Base-by-base conservation (phyloP, 2,113 vertebrate species). In the Odontophorus gujanensis region DNA sequence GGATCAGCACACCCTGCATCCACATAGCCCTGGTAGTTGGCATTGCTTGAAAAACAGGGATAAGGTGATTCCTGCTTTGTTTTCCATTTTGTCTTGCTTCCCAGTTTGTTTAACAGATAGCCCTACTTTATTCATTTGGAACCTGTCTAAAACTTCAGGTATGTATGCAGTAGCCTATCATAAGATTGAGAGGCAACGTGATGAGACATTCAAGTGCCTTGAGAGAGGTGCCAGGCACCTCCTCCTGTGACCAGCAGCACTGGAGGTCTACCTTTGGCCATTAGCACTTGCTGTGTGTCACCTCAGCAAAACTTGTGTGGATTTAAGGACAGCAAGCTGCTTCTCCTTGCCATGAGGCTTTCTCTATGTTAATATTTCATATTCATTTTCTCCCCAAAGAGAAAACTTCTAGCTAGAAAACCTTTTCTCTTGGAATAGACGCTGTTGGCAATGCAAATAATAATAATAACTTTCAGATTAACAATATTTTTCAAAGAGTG, bases 401-500 rank as follows among this genome's bases (percentile, higher is more conserved):
- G 32, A 88, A 83, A 95, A 65, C 50, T 81, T 95, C 18, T 19
- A 45, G 5, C n/a, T 88, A 71, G 48, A 68, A 95, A 88, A 78
- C 20, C 34, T 90, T 86, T 72, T 69, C 45, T 75, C n/a, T 82
- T 83, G 43, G 17, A 72, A 83, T 57, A 92, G 45, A 81, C 28
- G 42, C 34, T 45, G 51, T 45, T 72, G 34, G 28, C 1, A 2
- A 79, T 45, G 61, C 57, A 61, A 92, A 51, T 25, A 50, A 50
- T 50, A 50, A 91, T 65, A 94, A 62, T 38, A 59, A 83, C 55
- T 93, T 95, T 65, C 62, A 92, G 53, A 95, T 95, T 91, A 93
- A 91, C 66, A 78, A 8, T 75, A 72, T 87, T 85, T 92, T 95
- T 92, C 68, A 85, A 58, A 74, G 25, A 75, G 36, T 84, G 81